These are phyloP conservation scores for Mugil cephalus DNA, from an alignment of 2,113 vertebrate species.

Conservation along the genomic window DNA sequence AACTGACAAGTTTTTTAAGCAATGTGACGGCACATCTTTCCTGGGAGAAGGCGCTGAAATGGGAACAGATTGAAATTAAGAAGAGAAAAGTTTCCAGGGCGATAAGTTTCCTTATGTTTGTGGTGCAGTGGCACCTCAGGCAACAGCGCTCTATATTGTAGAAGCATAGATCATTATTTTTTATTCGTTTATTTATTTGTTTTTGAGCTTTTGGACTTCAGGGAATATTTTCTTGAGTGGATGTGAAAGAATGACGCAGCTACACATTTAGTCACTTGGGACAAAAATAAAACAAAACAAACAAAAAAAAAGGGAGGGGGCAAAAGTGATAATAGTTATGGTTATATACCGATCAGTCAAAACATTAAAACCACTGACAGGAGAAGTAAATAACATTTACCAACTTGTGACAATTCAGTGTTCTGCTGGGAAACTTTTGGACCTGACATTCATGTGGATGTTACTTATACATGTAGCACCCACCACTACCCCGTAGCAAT, in stretches of 20 bases:
- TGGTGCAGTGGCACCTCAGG: conserved; percentile 12
- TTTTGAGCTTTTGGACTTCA: conserved; percentile 14
- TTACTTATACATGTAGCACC: no score
- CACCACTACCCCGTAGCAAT: no score
- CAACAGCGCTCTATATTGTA: background rate
- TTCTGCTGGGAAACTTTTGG: no score
- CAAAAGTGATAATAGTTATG: no score
- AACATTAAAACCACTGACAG: no score
- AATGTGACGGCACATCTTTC: conserved; percentile 58
- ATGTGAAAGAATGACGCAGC: background rate
- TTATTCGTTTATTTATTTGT: background rate
- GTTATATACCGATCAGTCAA: no score
- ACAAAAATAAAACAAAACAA: background rate
- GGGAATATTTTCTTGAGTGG: background rate
- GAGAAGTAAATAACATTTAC: no score
- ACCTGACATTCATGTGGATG: no score
- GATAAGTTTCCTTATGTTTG: conserved; percentile 23
- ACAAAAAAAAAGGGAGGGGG: background rate
- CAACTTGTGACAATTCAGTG: no score
- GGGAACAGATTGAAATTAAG: conserved; percentile 42
- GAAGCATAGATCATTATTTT: background rate
- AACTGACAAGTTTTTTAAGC: conserved; percentile 67
- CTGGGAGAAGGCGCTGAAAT: conserved; percentile 44
- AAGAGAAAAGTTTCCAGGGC: conserved; percentile 19
- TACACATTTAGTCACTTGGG: background rate